Evolutionary conservation across 92 coral and sea anemone species (phyloP).

Genomic region (Phymanthus crucifer): DNA sequence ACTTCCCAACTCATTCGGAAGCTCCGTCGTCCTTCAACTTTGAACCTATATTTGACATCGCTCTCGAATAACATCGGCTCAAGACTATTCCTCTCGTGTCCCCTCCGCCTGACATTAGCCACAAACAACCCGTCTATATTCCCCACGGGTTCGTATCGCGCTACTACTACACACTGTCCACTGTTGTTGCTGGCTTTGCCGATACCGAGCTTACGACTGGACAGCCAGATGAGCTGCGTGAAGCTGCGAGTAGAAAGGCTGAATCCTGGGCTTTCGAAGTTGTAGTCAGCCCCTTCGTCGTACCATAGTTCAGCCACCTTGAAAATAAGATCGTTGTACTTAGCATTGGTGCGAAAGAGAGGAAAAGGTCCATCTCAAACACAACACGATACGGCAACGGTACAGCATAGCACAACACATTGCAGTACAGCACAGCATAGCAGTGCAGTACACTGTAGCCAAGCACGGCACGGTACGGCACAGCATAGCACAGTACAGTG

Average conservation of each 20-base stretch:
- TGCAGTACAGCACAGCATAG: not conserved
- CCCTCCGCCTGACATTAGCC: slow-evolving; percentile 70
- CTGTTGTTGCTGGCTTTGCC: slow-evolving; percentile 77
- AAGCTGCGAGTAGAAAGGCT: slow-evolving; percentile 72
- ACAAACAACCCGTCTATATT: slow-evolving; percentile 91
- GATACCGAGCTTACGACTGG: slow-evolving; percentile 81
- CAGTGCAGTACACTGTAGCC: not conserved
- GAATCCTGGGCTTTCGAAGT: slow-evolving; percentile 86
- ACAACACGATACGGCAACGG: not conserved
- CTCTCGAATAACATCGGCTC: slow-evolving; percentile 69
- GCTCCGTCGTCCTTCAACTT: slow-evolving; percentile 69
- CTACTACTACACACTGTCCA: slow-evolving; percentile 85
- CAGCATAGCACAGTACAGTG: too few species aligned
- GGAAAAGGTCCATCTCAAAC: not conserved
- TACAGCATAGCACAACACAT: not conserved
- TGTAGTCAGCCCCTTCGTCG: slow-evolving; percentile 77
- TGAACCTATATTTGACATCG: slow-evolving; percentile 57
- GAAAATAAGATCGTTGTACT: not conserved
- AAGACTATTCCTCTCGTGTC: slow-evolving; percentile 65
- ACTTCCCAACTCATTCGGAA: slow-evolving; percentile 82
- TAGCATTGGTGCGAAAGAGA: not conserved
- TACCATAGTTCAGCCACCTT: slow-evolving; percentile 94
- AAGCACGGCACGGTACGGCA: too few species aligned
- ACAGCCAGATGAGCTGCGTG: slow-evolving; percentile 90
- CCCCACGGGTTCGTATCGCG: slow-evolving; percentile 95